Conservation (phyloP, 1,140 invertebrate species). For the Eueides isabella region DNA sequence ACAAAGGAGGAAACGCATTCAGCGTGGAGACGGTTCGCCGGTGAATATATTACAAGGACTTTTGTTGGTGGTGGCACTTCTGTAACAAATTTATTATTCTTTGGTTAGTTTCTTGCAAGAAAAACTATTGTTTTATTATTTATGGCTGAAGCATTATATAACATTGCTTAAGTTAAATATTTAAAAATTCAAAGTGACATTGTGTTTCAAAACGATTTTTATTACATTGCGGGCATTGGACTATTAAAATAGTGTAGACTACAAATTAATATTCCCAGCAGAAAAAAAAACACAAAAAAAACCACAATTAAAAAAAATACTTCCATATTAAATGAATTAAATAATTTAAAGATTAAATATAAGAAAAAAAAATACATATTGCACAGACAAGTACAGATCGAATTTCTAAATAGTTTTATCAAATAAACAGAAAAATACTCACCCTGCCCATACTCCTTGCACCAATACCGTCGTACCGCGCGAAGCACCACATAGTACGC, state of each 20-base stretch:
- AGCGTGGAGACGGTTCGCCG: slow-evolving; percentile 63
- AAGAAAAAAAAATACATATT: too few species aligned
- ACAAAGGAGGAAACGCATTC: slow-evolving; percentile 69
- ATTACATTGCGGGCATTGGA: too few species aligned
- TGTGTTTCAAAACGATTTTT: too few species aligned
- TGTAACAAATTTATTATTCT: slow-evolving; percentile 36
- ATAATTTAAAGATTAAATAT: too few species aligned
- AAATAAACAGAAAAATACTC: slow-evolving; percentile 32
- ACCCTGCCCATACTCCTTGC: slow-evolving; percentile 67
- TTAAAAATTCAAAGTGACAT: too few species aligned
- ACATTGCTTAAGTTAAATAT: too few species aligned
- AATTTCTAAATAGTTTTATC: background rate
- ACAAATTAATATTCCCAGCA: too few species aligned
- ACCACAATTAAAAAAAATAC: too few species aligned
- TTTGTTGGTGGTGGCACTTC: slow-evolving; percentile 68
- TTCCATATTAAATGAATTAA: too few species aligned
- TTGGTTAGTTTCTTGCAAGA: background rate
- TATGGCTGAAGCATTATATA: background rate
- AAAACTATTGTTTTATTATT: background rate
- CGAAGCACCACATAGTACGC: slow-evolving; percentile 65
- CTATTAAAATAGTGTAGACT: too few species aligned
- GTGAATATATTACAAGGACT: slow-evolving; percentile 66
- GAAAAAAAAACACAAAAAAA: too few species aligned
- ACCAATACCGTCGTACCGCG: slow-evolving; percentile 62
- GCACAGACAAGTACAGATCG: background rate